These are phyloP conservation scores for Trachelus iudaicus DNA, from an alignment of 2,888 invertebrate species.

Conservation along the genomic window DNA sequence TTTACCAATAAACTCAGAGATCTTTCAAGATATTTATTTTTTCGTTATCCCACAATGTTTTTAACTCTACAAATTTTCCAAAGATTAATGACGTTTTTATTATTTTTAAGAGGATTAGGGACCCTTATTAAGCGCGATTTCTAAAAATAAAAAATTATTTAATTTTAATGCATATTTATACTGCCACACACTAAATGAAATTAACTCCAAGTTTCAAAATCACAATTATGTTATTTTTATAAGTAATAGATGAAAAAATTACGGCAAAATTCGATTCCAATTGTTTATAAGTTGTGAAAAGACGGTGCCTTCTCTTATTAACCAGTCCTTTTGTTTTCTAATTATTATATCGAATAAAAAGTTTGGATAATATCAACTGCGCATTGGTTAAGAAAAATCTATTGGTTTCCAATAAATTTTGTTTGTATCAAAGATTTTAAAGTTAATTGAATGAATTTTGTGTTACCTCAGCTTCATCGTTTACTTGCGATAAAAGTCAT, in stretches of 20 bases:
- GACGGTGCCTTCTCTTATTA: too few species aligned
- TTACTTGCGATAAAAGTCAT: not conserved
- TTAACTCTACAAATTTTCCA: not conserved
- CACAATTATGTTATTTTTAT: too few species aligned
- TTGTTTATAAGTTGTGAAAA: too few species aligned
- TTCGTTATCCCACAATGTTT: not conserved
- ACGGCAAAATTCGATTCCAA: too few species aligned
- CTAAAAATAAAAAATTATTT: too few species aligned
- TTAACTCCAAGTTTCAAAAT: too few species aligned
- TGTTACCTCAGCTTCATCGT: not conserved
- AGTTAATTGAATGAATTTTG: not conserved
- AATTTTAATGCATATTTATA: too few species aligned
- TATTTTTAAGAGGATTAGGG: too few species aligned
- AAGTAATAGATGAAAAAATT: too few species aligned
- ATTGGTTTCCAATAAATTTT: not conserved
- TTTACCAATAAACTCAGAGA: not conserved
- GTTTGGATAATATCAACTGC: not conserved
- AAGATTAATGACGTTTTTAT: not conserved
- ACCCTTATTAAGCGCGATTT: too few species aligned
- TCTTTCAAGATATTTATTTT: not conserved
- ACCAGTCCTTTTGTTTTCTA: too few species aligned
- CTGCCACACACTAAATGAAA: too few species aligned
- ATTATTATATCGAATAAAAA: not conserved
- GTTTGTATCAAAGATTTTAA: not conserved
- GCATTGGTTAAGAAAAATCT: not conserved